Evolutionary conservation across 23 tunicate species (phyloP).

Genomic region (Phallusia fumigata): DNA sequence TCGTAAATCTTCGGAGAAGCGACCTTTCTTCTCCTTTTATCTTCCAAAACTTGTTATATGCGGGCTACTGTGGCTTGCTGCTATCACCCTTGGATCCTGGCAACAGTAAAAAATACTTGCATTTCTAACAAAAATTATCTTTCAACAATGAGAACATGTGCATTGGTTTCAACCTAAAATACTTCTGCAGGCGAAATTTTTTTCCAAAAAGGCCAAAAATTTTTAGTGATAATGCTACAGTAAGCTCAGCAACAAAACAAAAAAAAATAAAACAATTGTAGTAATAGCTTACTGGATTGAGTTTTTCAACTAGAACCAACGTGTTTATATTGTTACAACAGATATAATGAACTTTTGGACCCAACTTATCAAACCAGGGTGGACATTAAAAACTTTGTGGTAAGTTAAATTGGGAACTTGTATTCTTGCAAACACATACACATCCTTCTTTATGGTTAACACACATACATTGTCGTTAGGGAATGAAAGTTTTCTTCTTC

Average conservation of each 20-base stretch:
- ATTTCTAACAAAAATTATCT: background rate
- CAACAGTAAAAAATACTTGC: conserved; percentile 64
- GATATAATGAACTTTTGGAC: conserved; percentile 79
- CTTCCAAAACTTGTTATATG: conserved; percentile 77
- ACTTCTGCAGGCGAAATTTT: too few species aligned
- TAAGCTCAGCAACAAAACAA: too few species aligned
- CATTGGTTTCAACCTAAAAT: too few species aligned
- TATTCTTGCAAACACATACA: too few species aligned
- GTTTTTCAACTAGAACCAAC: background rate
- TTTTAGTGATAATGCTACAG: too few species aligned
- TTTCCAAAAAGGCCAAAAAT: too few species aligned
- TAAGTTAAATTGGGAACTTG: conserved; percentile 38
- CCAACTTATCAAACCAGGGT: conserved; percentile 79
- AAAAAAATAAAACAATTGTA: too few species aligned
- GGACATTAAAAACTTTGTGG: conserved; percentile 72
- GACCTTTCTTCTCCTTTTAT: conserved; percentile 60
- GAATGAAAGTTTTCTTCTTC: conserved; percentile 86
- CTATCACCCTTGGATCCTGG: conserved; percentile 82
- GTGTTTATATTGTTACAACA: conserved; percentile 10
- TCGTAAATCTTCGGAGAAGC: conserved; percentile 34
- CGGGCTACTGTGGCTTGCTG: conserved; percentile 74
- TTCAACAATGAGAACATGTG: too few species aligned
- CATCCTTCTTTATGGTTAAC: too few species aligned
- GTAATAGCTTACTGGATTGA: too few species aligned
- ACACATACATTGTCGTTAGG: too few species aligned